phyloP scores from a whole-genome alignment of 2,888 invertebrate genomes.

The Archaeoteleia sp. region DNA sequence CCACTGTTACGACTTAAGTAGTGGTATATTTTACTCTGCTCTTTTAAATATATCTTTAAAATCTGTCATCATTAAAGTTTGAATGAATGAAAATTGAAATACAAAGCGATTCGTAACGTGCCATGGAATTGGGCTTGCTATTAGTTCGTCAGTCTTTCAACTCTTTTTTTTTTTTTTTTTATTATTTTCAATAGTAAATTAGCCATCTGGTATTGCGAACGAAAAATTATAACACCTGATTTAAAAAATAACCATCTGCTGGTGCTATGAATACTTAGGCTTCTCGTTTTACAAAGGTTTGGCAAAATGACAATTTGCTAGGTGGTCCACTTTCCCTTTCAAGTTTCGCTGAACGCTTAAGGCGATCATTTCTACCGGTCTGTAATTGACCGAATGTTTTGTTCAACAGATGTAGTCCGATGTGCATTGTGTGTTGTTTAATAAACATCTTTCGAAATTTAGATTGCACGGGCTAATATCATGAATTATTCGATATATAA shows the following conservation, averaged over 20 bases:
- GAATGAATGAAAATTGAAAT: too few species aligned
- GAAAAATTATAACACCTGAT: conserved; percentile 64
- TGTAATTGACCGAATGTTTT: conserved; percentile 64
- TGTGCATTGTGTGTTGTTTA: conserved; percentile 12
- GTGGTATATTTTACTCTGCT: too few species aligned
- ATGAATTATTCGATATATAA: conserved; percentile 21
- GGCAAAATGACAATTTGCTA: conserved; percentile 25
- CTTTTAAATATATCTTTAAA: too few species aligned
- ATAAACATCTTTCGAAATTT: conserved; percentile 20
- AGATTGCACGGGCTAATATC: conserved; percentile 4
- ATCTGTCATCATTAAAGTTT: too few species aligned
- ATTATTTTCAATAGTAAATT: too few species aligned
- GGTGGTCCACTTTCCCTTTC: conserved; percentile 26
- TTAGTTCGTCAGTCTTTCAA: conserved; percentile 9
- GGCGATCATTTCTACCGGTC: conserved; percentile 59
- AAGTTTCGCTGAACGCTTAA: conserved; percentile 23
- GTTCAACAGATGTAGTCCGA: conserved; percentile 17
- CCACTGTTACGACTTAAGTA: too few species aligned
- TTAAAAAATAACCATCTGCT: conserved; percentile 13
- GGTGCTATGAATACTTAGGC: conserved; percentile 4
- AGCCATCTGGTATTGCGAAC: conserved; percentile 61
- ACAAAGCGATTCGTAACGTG: too few species aligned
- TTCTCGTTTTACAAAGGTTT: conserved; percentile 11
- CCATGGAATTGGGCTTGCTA: too few species aligned
- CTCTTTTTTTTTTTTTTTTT: conserved; percentile 9